A percentile compares a stretch with the other conserved stretches of the same genome.
Conservation (phyloP, 2,888 invertebrate genomes). For the Lasiommata megera region DNA sequence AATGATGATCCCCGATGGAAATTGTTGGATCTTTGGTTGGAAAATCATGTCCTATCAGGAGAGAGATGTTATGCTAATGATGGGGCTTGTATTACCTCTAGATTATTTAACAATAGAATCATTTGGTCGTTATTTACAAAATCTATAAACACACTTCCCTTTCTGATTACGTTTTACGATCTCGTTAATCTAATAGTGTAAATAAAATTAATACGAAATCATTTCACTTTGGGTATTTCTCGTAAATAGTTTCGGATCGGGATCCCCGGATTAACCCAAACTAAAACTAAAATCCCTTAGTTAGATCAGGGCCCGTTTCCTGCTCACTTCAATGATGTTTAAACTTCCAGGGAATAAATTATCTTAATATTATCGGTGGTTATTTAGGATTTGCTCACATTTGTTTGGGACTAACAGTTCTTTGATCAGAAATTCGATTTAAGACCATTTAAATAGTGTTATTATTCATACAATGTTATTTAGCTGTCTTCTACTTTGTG, state of each 20-base stretch:
- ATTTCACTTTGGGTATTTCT: slow-evolving; percentile 39
- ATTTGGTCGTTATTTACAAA: neutral
- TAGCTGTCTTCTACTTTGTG: too few relatives aligned
- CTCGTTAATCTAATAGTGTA: slow-evolving; percentile 13
- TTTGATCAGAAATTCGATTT: neutral
- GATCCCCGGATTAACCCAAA: slow-evolving; percentile 45
- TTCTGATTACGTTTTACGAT: neutral
- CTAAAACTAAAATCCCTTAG: slow-evolving; percentile 53
- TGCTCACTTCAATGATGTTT: slow-evolving; percentile 37
- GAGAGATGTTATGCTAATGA: too few relatives aligned
- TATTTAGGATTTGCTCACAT: slow-evolving; percentile 16
- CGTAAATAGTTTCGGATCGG: slow-evolving; percentile 43
- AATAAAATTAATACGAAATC: slow-evolving; percentile 48
- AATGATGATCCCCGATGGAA: too few relatives aligned
- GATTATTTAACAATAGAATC: too few relatives aligned
- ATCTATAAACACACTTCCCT: slow-evolving; percentile 13
- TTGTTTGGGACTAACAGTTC: neutral
- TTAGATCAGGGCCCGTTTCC: slow-evolving; percentile 48
- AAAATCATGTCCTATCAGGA: too few relatives aligned
- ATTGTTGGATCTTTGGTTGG: too few relatives aligned
- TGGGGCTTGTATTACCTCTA: too few relatives aligned
- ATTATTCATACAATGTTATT: too few relatives aligned
- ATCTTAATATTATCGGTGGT: slow-evolving; percentile 19
- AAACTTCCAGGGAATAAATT: slow-evolving; percentile 35
- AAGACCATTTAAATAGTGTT: neutral